phyloP scores from a whole-genome alignment of 2,888 invertebrate species.

The Rhingia campestris region DNA sequence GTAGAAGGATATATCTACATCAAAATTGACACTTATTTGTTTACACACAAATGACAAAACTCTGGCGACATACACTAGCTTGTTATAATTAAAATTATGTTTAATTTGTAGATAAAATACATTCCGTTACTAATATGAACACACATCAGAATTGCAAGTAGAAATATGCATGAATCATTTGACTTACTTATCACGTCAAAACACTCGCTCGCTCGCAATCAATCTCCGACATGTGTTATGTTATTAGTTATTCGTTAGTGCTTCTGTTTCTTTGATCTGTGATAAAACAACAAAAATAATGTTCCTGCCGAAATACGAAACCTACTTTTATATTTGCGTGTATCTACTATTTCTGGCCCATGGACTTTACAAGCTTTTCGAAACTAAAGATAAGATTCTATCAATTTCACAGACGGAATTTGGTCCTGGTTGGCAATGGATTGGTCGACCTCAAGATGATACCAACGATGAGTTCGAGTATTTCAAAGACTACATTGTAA shows the following conservation, averaged over 20 bases:
- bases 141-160: not conserved
- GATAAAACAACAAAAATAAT: slow-evolving; percentile 37
- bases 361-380: slow-evolving; percentile 78
- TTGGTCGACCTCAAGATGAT: slow-evolving; percentile 79
- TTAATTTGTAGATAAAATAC: slow-evolving; percentile 18
- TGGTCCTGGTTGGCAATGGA: slow-evolving; percentile 78
- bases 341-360: slow-evolving; percentile 80
- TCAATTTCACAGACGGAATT: slow-evolving; percentile 77
- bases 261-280: slow-evolving; percentile 10
- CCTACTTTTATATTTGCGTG: slow-evolving; percentile 78
- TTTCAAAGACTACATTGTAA: slow-evolving; percentile 78
- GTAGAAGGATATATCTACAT: not conserved
- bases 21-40: slow-evolving; percentile 40
- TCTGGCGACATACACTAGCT: slow-evolving; percentile 5
- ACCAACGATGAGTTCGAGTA: slow-evolving; percentile 81
- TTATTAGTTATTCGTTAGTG: not conserved
- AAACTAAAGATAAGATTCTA: slow-evolving; percentile 77
- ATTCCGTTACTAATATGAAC: not conserved
- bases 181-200: slow-evolving; percentile 19
- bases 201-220: not conserved
- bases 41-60: slow-evolving; percentile 39
- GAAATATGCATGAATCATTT: slow-evolving; percentile 43
- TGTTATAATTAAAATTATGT: slow-evolving; percentile 1
- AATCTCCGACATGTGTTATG: not conserved
- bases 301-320: slow-evolving; percentile 76